Evolutionary conservation across 2,888 invertebrate species (phyloP).

Genomic region (Drosophila formosana): DNA sequence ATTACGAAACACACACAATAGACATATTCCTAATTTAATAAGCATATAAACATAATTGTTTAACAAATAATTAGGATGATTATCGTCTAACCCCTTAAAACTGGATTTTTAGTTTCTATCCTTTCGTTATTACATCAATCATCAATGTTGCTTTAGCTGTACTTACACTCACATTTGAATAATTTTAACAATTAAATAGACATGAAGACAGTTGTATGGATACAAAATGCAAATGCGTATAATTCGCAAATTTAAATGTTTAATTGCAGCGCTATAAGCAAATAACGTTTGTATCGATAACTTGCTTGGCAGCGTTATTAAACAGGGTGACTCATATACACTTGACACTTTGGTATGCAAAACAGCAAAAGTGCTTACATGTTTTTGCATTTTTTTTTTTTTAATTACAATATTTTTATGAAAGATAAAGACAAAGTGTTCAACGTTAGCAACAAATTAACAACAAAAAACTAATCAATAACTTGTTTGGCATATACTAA

Average conservation of each 20-base stretch:
- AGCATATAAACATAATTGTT: constrained; percentile 65
- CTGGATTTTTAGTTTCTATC: constrained; percentile 15
- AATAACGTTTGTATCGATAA: neutral
- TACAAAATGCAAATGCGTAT: constrained; percentile 5
- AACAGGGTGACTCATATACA: neutral
- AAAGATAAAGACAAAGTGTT: no score
- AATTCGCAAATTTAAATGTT: constrained; percentile 3
- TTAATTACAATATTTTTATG: no score
- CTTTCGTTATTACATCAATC: constrained; percentile 9
- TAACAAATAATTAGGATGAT: constrained; percentile 67
- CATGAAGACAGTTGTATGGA: constrained; percentile 49
- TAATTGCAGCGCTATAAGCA: constrained; percentile 11
- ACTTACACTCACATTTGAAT: constrained; percentile 60
- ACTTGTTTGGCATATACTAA: neutral
- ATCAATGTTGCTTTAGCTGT: constrained; percentile 59
- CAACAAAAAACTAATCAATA: no score
- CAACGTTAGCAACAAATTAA: no score
- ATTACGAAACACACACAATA: constrained; percentile 46
- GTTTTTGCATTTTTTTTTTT: no score
- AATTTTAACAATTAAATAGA: constrained; percentile 57
- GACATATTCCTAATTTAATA: constrained; percentile 69
- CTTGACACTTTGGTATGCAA: no score
- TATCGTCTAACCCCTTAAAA: constrained; percentile 40
- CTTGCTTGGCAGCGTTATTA: neutral
- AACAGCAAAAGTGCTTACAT: no score